Base-by-base conservation (phyloP, 2,797 vertebrate species). In the Mormyrus hasselquistii region DNA sequence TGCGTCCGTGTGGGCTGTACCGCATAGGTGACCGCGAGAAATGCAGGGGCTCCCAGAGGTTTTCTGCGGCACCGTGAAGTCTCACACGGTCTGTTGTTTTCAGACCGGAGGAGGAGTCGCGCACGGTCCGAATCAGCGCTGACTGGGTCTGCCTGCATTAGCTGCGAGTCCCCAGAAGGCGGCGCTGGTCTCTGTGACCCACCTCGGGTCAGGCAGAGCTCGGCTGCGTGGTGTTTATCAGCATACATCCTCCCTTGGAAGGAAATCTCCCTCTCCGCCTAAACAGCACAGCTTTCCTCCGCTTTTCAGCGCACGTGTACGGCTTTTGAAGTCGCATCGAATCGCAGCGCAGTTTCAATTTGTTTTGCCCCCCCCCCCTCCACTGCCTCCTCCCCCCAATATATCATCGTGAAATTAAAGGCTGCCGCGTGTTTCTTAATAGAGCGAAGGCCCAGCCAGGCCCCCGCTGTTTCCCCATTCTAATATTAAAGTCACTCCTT, bases 351-450 rank as follows among this genome's bases (percentile, higher is more conserved):
- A 90, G 88, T 84, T 59, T 90, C 88, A 90, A 89, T 93, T 92
- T 90, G 91, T 44, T 92, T 88, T 86, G 89, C 92, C 90, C 90
- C 73, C 53, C 53, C 84, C 88, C 90, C 84, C 90, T 89, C 10
- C 69, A 9, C 22, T 2, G 22, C 25, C 69, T 5, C 53, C 53
- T 5, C 34, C 38, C 41, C 76, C 38, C 16, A 7, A 91, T 94
- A 89, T 92, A 93, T 94, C 93, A 92, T 93, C 91, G 88, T 93
- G 90, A 94, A 95, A 93, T 94, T 90, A 95, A 93, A 94, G 93
- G 92, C 93, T 91, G 89, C 89, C 90, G 89, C 34, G 50, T 91
- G 84, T 91, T 92, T 88, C 89, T 91, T 93, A 91, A 92, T 91
- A 89, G 88, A 76, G 87, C 62, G 47, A 65, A 89, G 88, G 76